Percentiles rank a stretch among this genome's conserved stretches.
These are phyloP conservation scores for Pinna nobilis DNA, from an alignment of 1,140 invertebrate genomes.

Conservation along the genomic window DNA sequence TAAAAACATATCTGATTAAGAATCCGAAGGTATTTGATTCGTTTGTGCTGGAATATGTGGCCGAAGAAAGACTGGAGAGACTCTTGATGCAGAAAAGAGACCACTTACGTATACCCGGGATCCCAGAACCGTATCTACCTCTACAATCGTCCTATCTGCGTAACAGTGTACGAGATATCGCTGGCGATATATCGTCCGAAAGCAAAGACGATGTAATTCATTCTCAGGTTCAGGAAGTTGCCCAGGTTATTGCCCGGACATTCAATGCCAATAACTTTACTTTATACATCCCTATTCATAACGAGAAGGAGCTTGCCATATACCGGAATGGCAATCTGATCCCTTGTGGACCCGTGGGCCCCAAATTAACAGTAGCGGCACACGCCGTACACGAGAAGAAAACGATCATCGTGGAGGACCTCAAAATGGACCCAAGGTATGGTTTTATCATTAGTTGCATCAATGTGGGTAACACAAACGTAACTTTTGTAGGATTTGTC, in stretches of 20 bases:
- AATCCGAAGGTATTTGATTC: conserved; percentile 50
- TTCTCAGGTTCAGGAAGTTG: conserved; percentile 29
- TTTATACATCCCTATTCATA: conserved; percentile 41
- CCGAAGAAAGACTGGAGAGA: conserved; percentile 24
- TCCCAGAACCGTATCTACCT: conserved; percentile 2
- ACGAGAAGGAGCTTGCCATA: conserved; percentile 35
- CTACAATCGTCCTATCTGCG: conserved; percentile 16
- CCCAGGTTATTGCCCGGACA: conserved; percentile 23
- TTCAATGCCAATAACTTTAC: conserved; percentile 34
- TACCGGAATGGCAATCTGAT: conserved; percentile 19
- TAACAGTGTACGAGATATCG: conserved; percentile 17
- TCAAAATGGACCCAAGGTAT: conserved; percentile 43
- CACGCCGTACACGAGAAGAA: conserved; percentile 48
- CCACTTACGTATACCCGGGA: neutral
- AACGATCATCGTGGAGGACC: conserved; percentile 38
- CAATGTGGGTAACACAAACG: neutral
- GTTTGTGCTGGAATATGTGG: conserved; percentile 35
- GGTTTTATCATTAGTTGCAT: neutral
- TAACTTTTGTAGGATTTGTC: neutral
- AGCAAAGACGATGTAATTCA: conserved; percentile 30
- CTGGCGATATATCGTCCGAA: conserved; percentile 14
- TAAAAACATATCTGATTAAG: conserved; percentile 32
- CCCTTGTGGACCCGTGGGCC: conserved; percentile 50
- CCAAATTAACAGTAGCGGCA: conserved; percentile 52
- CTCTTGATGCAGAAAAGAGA: conserved; percentile 33